Conservation (phyloP, 2,797 vertebrate species). For the Perdix hodgsoniae region DNA sequence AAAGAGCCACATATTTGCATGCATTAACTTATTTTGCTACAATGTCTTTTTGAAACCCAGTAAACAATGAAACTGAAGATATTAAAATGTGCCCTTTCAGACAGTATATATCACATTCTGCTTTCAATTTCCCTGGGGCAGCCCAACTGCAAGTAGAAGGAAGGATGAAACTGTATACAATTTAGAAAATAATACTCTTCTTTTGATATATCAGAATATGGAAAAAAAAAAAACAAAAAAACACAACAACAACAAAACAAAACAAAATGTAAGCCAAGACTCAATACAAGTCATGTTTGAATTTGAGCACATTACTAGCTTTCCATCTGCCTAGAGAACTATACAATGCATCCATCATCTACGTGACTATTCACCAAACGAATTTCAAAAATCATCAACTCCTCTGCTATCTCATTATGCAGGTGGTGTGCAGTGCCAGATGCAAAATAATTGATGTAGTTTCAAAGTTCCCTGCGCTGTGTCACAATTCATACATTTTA, state of each 20-base stretch:
- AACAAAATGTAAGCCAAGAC: background rate
- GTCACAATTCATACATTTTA: conserved; percentile 26
- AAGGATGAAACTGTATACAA: background rate
- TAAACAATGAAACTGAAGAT: background rate
- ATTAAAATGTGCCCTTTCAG: conserved; percentile 55
- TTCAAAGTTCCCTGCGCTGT: conserved; percentile 23
- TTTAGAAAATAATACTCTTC: background rate
- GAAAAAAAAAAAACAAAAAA: background rate
- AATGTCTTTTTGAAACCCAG: background rate
- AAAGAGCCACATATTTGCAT: background rate
- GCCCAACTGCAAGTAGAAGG: background rate
- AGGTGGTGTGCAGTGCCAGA: conserved; percentile 38
- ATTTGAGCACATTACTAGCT: background rate
- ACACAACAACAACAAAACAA: background rate
- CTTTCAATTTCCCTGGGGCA: background rate
- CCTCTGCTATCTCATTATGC: conserved; percentile 40
- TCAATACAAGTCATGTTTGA: background rate
- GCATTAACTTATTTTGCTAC: background rate
- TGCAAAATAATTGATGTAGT: conserved; percentile 37
- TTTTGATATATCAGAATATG: conserved; percentile 2
- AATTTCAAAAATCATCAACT: conserved; percentile 37
- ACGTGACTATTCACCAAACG: background rate
- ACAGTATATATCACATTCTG: background rate
- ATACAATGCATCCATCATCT: background rate
- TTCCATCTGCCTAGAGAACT: conserved; percentile 23